These are phyloP conservation scores for Lasiommata megera DNA, from an alignment of 2,888 invertebrate genomes.

Conservation along the genomic window DNA sequence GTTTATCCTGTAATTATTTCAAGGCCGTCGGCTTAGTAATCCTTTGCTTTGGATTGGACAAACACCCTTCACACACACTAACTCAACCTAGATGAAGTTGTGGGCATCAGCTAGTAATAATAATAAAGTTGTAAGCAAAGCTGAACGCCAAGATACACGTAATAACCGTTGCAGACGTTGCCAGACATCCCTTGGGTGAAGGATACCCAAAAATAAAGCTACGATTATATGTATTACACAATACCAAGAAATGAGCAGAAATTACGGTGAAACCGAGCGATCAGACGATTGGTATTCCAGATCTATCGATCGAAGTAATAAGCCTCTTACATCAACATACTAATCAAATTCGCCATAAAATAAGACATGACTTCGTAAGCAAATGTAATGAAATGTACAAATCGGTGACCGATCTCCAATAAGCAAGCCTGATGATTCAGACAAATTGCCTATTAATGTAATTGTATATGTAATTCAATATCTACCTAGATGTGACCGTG, in stretches of 20 bases:
- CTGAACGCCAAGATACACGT: neutral
- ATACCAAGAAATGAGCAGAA: neutral
- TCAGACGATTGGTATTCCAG: neutral
- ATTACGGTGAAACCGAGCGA: neutral
- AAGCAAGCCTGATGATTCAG: neutral
- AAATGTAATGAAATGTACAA: neutral
- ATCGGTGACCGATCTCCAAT: neutral
- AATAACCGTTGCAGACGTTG: neutral
- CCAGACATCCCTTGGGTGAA: neutral
- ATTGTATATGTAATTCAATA: too few relatives aligned
- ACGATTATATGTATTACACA: neutral
- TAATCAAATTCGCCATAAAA: neutral
- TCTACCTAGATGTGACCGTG: too few relatives aligned
- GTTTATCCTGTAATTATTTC: too few relatives aligned
- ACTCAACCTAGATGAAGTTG: too few relatives aligned
- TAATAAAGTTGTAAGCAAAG: too few relatives aligned
- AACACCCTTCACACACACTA: too few relatives aligned
- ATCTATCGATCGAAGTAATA: neutral
- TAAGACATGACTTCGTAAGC: neutral
- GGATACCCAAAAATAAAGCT: neutral
- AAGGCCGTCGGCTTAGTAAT: too few relatives aligned
- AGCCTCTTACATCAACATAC: neutral
- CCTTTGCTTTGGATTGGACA: too few relatives aligned
- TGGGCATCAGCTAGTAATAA: too few relatives aligned
- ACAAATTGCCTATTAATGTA: neutral